Percentiles rank a stretch among this genome's conserved stretches.
These are phyloP conservation scores for Phthorimaea operculella DNA, from an alignment of 1,140 invertebrate species.

Conservation along the genomic window DNA sequence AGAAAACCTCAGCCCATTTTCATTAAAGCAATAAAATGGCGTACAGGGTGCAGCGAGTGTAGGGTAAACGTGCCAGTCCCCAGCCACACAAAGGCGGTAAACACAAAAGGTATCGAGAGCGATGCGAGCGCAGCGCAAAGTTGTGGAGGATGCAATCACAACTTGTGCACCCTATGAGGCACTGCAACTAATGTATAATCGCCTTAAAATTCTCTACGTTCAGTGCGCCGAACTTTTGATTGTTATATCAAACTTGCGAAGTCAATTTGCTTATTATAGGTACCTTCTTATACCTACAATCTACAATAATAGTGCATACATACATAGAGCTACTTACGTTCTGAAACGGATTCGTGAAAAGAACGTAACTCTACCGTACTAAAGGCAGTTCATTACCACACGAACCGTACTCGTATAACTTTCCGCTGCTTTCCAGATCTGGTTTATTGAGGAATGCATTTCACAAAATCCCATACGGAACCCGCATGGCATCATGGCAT, in stretches of 20 bases:
- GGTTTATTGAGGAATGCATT: too few species aligned
- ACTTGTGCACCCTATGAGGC: constrained; percentile 29
- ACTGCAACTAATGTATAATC: constrained; percentile 23
- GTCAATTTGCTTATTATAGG: not conserved
- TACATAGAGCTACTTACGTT: too few species aligned
- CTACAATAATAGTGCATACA: too few species aligned
- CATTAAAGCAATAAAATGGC: constrained; percentile 19
- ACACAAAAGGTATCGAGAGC: constrained; percentile 48
- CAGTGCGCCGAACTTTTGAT: not conserved
- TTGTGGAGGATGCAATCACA: constrained; percentile 49
- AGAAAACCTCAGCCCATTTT: constrained; percentile 19
- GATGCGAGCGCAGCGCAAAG: constrained; percentile 22
- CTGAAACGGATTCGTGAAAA: too few species aligned
- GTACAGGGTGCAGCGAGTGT: constrained; percentile 21
- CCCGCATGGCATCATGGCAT: too few species aligned
- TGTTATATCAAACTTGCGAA: not conserved
- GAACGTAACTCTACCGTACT: too few species aligned
- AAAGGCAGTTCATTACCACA: too few species aligned
- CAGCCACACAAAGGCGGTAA: constrained; percentile 35
- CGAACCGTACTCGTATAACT: too few species aligned
- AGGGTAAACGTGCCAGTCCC: constrained; percentile 27
- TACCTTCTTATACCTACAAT: not conserved
- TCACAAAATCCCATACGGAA: too few species aligned
- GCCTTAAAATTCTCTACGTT: constrained; percentile 20
- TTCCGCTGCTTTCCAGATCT: too few species aligned